These are phyloP conservation scores for Enhydra lutris DNA, from an alignment of 2,113 vertebrate genomes.

Conservation along the genomic window DNA sequence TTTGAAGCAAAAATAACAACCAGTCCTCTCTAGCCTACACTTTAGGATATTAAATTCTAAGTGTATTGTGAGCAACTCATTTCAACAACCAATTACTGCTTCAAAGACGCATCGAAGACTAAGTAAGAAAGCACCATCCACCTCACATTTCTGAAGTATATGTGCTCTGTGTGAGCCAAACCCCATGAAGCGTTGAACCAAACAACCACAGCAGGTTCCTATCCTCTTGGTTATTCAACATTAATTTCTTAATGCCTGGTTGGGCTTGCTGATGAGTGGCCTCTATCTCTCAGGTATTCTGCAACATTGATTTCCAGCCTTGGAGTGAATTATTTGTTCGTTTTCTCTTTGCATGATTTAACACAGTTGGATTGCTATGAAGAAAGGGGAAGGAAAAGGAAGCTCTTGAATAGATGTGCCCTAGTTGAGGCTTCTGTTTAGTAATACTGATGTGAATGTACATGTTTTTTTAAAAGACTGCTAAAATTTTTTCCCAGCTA, in stretches of 20 bases:
- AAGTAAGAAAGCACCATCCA: slow-evolving; percentile 48
- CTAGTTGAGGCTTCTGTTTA: slow-evolving; percentile 34
- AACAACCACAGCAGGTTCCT: slow-evolving; percentile 60
- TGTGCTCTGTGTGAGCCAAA: slow-evolving; percentile 57
- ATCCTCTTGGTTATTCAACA: slow-evolving; percentile 68
- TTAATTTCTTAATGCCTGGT: slow-evolving; percentile 78
- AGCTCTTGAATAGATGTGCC: slow-evolving; percentile 43
- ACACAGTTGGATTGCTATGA: background rate
- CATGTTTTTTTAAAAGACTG: background rate
- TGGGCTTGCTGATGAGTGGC: slow-evolving; percentile 73
- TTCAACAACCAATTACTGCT: slow-evolving; percentile 63
- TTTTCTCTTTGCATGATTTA: slow-evolving; percentile 59
- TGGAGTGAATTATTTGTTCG: slow-evolving; percentile 66
- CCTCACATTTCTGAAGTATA: slow-evolving; percentile 18
- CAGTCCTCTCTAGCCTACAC: slow-evolving; percentile 35
- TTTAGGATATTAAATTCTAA: slow-evolving; percentile 47
- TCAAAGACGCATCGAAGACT: slow-evolving; percentile 47
- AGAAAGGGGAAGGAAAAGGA: background rate
- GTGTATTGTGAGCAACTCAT: slow-evolving; percentile 61
- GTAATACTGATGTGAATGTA: background rate
- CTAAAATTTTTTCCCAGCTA: background rate
- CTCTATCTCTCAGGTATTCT: slow-evolving; percentile 70
- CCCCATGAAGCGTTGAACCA: slow-evolving; percentile 59
- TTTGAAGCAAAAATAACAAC: slow-evolving; percentile 54
- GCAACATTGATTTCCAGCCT: slow-evolving; percentile 66